Base-by-base conservation (phyloP, 1,140 invertebrate species). In the Pararge aegeria region DNA sequence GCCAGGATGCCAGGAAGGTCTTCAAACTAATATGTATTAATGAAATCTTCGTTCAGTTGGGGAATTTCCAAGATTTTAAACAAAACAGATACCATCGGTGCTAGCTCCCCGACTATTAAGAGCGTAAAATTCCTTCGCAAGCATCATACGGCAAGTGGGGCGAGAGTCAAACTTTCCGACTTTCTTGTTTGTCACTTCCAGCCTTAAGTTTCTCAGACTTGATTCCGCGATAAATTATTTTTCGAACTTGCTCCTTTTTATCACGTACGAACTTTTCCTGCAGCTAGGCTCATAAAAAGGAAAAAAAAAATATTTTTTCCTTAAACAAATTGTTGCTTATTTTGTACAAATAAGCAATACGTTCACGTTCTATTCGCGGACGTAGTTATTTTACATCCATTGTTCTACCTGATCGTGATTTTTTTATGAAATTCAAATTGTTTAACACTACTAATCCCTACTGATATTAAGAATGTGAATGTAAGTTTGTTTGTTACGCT, bases 101-200 rank as follows among this genome's bases (percentile, higher is more conserved):
- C 5, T 27, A 27, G 30, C 30, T 34, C 30, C 10, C 12, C 10
- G 3, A 30, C 29, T 30, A 30, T 7, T 34, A 7, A 34, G 30
- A 34, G 30, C 18, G 18, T 49, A 9, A 49, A 49, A 49, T 29
- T 20, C 46, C 46, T 21, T 27, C 46, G 46, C 19, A 13, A 49
- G 46, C 46, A 49, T 49, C 46, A 49, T 49, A 49, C 46, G 21
- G 46, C 46, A 49, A 49, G 46, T 49, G 46, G 46, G 46, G 20
- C 21, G 21, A 49, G 10, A 29, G 20, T 49, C 46, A 49, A 49
- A 49, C 12, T 49, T 49, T 49, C 7, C 46, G 46, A 49, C 46
- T 49, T 49, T 49, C 46, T 49, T 49, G 46, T 49, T 49, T 49
- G 46, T 49, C 46, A 49, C 46, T 49, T 49, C 46, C 46, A 49